phyloP scores from a whole-genome alignment of 92 coral and sea anemone species.

The Micromussa lordhowensis region DNA sequence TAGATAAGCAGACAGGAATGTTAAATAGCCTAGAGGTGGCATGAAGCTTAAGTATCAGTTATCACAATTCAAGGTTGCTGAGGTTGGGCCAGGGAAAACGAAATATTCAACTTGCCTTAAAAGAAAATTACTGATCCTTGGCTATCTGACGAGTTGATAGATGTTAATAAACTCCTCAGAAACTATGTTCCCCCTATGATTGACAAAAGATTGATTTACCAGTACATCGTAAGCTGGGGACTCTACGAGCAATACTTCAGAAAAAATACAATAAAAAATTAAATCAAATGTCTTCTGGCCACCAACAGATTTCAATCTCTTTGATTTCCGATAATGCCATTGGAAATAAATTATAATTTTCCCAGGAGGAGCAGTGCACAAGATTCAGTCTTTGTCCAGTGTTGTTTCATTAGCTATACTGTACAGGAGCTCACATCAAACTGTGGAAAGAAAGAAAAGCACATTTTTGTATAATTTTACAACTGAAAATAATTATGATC shows the following conservation, averaged over 20 bases:
- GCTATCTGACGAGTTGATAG: background rate
- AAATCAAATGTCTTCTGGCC: background rate
- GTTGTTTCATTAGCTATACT: background rate
- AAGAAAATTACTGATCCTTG: background rate
- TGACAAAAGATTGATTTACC: background rate
- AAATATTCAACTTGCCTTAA: too few relatives aligned
- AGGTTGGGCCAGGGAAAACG: background rate
- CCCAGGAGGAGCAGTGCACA: background rate
- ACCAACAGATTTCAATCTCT: background rate
- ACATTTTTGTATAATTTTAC: background rate
- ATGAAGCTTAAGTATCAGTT: too few relatives aligned
- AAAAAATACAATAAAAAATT: background rate
- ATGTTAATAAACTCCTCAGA: too few relatives aligned
- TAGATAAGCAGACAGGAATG: background rate
- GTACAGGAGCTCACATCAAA: background rate
- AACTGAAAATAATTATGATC: too few relatives aligned
- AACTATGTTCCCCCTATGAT: too few relatives aligned
- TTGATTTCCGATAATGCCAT: background rate
- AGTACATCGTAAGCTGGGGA: background rate
- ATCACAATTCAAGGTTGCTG: too few relatives aligned
- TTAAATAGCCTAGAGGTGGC: background rate
- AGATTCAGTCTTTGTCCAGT: background rate
- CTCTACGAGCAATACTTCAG: background rate
- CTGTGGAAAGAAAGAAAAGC: background rate
- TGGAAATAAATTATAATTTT: too few relatives aligned